phyloP scores from a whole-genome alignment of 2,797 vertebrate genomes.

The Merluccius polli region DNA sequence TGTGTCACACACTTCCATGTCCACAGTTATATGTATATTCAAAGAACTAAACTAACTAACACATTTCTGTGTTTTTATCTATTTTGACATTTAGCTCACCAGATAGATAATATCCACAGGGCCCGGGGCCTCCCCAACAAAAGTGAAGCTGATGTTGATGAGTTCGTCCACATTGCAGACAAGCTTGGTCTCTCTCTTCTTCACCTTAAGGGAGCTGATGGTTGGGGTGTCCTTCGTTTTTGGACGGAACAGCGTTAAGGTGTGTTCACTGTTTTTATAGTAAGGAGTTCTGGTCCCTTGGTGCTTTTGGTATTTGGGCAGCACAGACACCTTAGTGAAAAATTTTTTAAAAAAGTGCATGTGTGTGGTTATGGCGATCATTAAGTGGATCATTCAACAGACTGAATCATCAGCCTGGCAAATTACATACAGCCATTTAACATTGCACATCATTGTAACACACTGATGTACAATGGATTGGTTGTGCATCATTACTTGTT shows the following conservation, averaged over 20 bases:
- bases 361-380: neutral
- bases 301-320: neutral
- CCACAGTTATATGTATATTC: no score
- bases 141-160: conserved; percentile 50
- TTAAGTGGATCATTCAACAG: neutral
- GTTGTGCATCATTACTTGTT: neutral
- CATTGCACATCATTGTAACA: neutral
- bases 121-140: conserved; percentile 51
- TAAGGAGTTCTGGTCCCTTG: accelerated
- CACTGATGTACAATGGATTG: neutral
- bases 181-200: conserved; percentile 32
- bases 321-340: conserved; percentile 32
- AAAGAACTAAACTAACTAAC: neutral
- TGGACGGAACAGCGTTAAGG: neutral
- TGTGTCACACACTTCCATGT: no score
- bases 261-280: neutral
- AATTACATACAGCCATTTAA: neutral
- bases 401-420: neutral
- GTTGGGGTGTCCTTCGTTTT: conserved; percentile 38
- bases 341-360: neutral
- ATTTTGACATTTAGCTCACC: conserved; percentile 45
- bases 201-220: conserved; percentile 53
- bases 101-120: conserved; percentile 52
- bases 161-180: conserved; percentile 44
- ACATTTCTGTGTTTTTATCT: neutral